Evolutionary conservation across 2,888 invertebrate genomes (phyloP).

Genomic region (Lysandra coridon): DNA sequence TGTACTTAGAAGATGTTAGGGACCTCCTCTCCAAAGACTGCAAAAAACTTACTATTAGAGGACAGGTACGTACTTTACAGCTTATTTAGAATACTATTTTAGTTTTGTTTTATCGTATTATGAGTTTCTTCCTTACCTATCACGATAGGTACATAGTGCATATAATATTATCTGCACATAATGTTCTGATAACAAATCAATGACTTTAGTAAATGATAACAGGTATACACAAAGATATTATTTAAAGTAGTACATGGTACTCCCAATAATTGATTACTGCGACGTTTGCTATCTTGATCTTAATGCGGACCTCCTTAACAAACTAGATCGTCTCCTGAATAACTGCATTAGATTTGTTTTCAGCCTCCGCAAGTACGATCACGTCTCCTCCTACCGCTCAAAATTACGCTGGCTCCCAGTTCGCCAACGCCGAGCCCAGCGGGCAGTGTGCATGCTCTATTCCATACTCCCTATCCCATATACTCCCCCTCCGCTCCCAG

Average conservation of each 20-base stretch:
- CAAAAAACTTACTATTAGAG: constrained; percentile 84
- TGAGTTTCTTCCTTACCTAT: background rate
- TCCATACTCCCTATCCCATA: too few species aligned
- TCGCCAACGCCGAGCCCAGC: too few species aligned
- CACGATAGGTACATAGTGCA: background rate
- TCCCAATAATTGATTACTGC: too few species aligned
- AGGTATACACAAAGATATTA: background rate
- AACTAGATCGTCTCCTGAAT: too few species aligned
- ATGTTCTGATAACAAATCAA: constrained; percentile 20
- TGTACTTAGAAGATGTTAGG: constrained; percentile 95
- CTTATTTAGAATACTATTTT: background rate
- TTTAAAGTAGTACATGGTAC: background rate
- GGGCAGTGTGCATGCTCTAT: too few species aligned
- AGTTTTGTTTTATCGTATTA: background rate
- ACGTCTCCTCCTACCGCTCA: too few species aligned
- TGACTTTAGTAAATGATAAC: constrained; percentile 2
- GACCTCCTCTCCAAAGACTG: constrained; percentile 86
- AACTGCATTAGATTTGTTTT: too few species aligned
- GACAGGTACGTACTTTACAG: constrained; percentile 59
- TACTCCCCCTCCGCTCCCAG: too few species aligned
- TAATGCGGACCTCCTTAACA: too few species aligned
- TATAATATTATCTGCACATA: constrained; percentile 21
- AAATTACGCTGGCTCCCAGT: too few species aligned
- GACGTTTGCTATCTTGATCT: too few species aligned
- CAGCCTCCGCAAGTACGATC: too few species aligned